Percentiles rank a stretch among this genome's conserved stretches.
These are phyloP conservation scores for Petrocephalus sullivani DNA, from an alignment of 2,797 vertebrate genomes.

Conservation along the genomic window DNA sequence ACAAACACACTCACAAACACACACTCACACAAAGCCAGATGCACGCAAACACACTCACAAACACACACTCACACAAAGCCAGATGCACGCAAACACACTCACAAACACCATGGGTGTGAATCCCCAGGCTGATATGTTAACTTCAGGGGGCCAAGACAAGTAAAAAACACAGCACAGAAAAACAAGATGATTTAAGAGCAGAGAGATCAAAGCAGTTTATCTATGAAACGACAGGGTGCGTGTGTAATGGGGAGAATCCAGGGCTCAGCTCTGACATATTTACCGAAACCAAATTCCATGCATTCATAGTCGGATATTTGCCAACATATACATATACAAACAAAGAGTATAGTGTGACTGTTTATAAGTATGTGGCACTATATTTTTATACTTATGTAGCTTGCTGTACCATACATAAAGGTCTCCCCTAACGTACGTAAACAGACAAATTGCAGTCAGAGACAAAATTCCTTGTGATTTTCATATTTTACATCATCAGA, in stretches of 20 bases:
- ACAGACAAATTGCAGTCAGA: not conserved
- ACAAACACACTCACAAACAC: conserved; percentile 38
- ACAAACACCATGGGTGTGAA: conserved; percentile 21
- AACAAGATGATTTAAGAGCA: conserved; percentile 6
- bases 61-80: conserved; percentile 32
- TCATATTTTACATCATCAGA: not conserved
- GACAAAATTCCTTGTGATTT: not conserved
- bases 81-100: conserved; percentile 20
- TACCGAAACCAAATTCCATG: not conserved
- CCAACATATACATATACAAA: not conserved
- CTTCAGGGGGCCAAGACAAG: not conserved
- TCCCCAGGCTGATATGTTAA: not conserved
- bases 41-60: not conserved
- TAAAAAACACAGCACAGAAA: not conserved
- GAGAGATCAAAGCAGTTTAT: not conserved
- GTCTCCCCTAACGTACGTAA: not conserved
- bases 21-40: not conserved
- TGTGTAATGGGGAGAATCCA: not conserved
- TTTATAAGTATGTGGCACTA: not conserved
- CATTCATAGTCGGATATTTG: not conserved
- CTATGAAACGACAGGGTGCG: not conserved
- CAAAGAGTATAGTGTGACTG: not conserved
- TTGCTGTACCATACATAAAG: not conserved
- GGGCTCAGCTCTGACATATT: not conserved
- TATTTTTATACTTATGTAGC: not conserved